Conservation (phyloP, 1,140 invertebrate genomes). For the Scaptomyza graminum region DNA sequence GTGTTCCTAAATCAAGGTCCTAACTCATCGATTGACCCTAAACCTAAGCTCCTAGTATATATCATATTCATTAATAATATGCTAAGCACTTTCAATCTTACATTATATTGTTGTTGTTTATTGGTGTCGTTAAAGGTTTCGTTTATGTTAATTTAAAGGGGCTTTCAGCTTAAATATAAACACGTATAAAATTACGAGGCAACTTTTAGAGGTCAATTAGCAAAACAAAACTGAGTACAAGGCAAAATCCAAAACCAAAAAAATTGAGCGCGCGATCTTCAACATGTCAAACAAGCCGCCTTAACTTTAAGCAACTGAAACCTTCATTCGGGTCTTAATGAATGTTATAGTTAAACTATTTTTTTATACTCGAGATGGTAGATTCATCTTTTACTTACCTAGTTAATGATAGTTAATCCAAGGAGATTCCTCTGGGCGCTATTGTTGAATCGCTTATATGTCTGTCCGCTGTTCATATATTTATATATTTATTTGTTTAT, state of each 20-base stretch:
- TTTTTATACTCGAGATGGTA: too few relatives aligned
- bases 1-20: conserved; percentile 15
- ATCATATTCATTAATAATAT: neutral
- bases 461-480: too few relatives aligned
- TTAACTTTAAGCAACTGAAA: conserved; percentile 38
- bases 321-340: conserved; percentile 42
- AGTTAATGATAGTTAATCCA: conserved; percentile 61
- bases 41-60: neutral
- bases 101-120: conserved; percentile 20
- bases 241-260: conserved; percentile 23
- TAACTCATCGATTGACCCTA: neutral
- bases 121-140: conserved; percentile 28
- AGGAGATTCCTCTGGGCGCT: conserved; percentile 27
- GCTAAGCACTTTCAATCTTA: conserved; percentile 51
- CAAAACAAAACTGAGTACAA: conserved; percentile 47
- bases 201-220: conserved; percentile 76
- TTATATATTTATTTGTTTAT: conserved; percentile 40
- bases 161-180: conserved; percentile 16
- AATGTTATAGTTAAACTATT: neutral
- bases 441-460: too few relatives aligned
- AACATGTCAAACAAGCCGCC: conserved; percentile 47
- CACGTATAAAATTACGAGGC: conserved; percentile 41
- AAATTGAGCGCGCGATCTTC: too few relatives aligned
- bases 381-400: conserved; percentile 46
- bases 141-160: conserved; percentile 55